A percentile compares a stretch with the other conserved stretches of the same genome.
These are phyloP conservation scores for Smittia sp. DNA, from an alignment of 2,888 invertebrate genomes.

Conservation along the genomic window DNA sequence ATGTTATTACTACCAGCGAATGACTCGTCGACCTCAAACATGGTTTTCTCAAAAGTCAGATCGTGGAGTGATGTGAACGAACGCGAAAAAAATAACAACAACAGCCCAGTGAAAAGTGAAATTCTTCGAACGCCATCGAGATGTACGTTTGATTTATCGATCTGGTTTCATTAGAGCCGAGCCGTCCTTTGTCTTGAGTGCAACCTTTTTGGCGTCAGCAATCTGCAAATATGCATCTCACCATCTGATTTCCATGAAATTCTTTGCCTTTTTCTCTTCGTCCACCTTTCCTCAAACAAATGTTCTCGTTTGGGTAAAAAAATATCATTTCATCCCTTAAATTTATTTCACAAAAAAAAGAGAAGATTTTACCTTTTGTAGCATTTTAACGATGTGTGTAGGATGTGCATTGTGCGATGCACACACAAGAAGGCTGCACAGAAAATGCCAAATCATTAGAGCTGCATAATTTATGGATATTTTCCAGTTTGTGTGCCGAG, in stretches of 20 bases:
- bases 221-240: slow-evolving; percentile 41
- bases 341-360: slow-evolving; percentile 33
- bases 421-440: neutral
- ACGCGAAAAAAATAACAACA: slow-evolving; percentile 42
- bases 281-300: slow-evolving; percentile 30
- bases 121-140: slow-evolving; percentile 42
- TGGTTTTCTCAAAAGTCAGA: slow-evolving; percentile 42
- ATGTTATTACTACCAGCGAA: slow-evolving; percentile 36
- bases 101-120: slow-evolving; percentile 42
- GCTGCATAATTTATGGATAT: slow-evolving; percentile 41
- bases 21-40: slow-evolving; percentile 26
- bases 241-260: slow-evolving; percentile 42
- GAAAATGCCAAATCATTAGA: slow-evolving; percentile 41
- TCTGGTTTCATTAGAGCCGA: neutral
- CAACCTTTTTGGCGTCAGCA: slow-evolving; percentile 40
- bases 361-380: slow-evolving; percentile 30
- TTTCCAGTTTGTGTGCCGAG: neutral
- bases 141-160: slow-evolving; percentile 41
- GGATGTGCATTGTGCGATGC: slow-evolving; percentile 40
- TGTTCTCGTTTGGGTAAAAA: slow-evolving; percentile 22
- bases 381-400: slow-evolving; percentile 35
- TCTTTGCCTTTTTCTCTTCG: neutral
- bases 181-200: neutral
- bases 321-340: slow-evolving; percentile 39
- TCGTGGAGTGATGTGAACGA: slow-evolving; percentile 39